Evolutionary conservation across 2,113 vertebrate genomes (phyloP).

Genomic region (Zosterops pallidus): DNA sequence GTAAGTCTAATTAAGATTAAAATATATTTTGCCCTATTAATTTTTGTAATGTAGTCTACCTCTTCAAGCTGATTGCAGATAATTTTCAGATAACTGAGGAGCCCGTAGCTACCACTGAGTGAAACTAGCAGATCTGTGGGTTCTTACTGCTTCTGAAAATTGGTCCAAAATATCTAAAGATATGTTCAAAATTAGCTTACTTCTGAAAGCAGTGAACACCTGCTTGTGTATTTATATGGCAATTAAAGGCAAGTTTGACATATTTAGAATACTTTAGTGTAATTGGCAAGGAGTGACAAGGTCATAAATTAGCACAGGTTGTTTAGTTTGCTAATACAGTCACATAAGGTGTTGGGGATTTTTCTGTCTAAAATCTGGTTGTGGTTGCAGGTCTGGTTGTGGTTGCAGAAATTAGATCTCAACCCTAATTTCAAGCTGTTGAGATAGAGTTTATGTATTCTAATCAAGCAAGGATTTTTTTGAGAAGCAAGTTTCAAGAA

Average conservation of each 20-base stretch:
- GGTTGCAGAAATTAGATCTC: neutral
- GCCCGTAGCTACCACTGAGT: neutral
- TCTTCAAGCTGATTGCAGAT: neutral
- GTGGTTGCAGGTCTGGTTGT: neutral
- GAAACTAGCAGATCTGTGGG: neutral
- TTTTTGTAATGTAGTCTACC: neutral
- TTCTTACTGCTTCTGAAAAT: conserved; percentile 1
- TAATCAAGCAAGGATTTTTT: neutral
- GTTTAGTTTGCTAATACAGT: neutral
- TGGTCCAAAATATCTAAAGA: neutral
- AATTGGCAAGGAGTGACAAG: neutral
- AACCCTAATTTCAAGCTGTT: neutral
- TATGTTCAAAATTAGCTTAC: neutral
- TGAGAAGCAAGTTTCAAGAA: neutral
- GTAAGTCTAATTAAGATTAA: neutral
- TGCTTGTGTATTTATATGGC: neutral
- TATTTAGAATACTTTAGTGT: neutral
- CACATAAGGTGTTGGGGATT: neutral
- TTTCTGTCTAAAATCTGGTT: neutral
- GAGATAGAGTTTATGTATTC: neutral
- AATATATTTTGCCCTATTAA: neutral
- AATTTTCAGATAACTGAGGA: neutral
- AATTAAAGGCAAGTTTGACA: neutral
- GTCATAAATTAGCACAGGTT: neutral
- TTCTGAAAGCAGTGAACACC: neutral